Base-by-base conservation (phyloP, 2,113 vertebrate genomes). In the Cyrtonyx montezumae region DNA sequence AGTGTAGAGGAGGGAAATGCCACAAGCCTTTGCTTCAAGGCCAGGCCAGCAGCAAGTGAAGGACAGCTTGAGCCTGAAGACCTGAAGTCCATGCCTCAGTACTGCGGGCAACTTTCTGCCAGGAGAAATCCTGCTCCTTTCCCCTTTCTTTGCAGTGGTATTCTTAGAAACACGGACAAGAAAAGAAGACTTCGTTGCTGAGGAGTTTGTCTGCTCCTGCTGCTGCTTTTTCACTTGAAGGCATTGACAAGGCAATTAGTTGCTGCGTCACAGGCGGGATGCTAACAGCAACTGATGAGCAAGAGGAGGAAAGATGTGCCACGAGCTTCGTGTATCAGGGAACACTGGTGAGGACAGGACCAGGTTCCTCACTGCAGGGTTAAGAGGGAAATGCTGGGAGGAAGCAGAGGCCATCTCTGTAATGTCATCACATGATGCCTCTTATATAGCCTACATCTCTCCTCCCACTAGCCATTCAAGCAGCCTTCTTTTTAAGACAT, bases 201-300 rank as follows among this genome's bases (percentile, higher is more conserved):
- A 88, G 49, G 70, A 88, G 40, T 69, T 91, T 70, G 61, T 87
- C 70, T 84, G 40, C 32, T 88, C n/a, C 53, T 69, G 26, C 45
- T 37, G 66, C 66, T 88, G 6, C 53, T 84, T 61, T 77, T 75
- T 88, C 53, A 62, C 90, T 79, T 81, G 48, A 87, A 87, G 70
- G 49, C 73, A 94, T 28, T 66, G 70, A 30, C 68, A 75, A 67
- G 22, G 37, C 77, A 73, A 58, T 92, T 69, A 87, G 53, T 20
- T 76, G 45, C 58, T 53, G 32, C 66, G 42, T 73, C 77, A 75
- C 58, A 40, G 73, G 32, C 7, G 0, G 7, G 85, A 51, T 43
- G 42, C 43, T 74, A 82, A 77, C 73, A 55, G 53, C 49, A 81
- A 87, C 45, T 51, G 74, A 81, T 82, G 70, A 92, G 30, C 30